phyloP scores from a whole-genome alignment of 2,888 invertebrate species.

The Drosophila suboccidentalis region DNA sequence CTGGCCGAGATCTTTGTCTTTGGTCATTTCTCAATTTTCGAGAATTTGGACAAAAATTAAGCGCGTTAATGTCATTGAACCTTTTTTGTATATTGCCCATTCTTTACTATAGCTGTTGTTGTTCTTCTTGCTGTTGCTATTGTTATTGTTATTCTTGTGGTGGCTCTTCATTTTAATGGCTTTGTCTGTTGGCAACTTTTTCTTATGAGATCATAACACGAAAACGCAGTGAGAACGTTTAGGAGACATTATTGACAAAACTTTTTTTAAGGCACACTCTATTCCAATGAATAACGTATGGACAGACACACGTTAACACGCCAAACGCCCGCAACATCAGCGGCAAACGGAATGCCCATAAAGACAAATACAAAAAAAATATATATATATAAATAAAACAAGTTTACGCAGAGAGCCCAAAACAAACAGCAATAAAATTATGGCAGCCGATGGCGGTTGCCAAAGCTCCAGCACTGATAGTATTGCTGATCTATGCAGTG shows the following conservation, averaged over 20 bases:
- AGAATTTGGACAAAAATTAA: slow-evolving; percentile 36
- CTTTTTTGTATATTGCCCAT: slow-evolving; percentile 36
- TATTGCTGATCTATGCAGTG: slow-evolving; percentile 66
- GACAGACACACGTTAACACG: slow-evolving; percentile 42
- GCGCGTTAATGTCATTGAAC: slow-evolving; percentile 64
- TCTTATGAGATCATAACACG: slow-evolving; percentile 74
- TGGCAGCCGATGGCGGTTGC: slow-evolving; percentile 29
- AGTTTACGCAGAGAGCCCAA: slow-evolving; percentile 56
- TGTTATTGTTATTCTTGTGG: slow-evolving; percentile 40
- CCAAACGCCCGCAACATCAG: slow-evolving; percentile 50
- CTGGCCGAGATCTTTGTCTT: slow-evolving; percentile 48
- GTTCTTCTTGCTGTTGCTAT: slow-evolving; percentile 19
- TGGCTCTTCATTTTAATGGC: slow-evolving; percentile 43
- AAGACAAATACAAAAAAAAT: slow-evolving; percentile 26
- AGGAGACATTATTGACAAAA: slow-evolving; percentile 72
- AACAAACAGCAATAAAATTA: slow-evolving; percentile 41
- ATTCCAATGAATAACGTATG: slow-evolving; percentile 39
- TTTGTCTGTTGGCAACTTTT: slow-evolving; percentile 58
- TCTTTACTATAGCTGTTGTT: slow-evolving; percentile 28
- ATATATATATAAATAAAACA: slow-evolving; percentile 47
- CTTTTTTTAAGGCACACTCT: slow-evolving; percentile 34
- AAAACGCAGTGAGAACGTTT: slow-evolving; percentile 44
- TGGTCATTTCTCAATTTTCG: slow-evolving; percentile 42
- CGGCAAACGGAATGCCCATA: slow-evolving; percentile 48
- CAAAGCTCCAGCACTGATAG: slow-evolving; percentile 23